Evolutionary conservation across 1,140 invertebrate genomes (phyloP), one percentile per base, ranked within the genome.

Genomic region (Dendroctonus ponderosae): DNA sequence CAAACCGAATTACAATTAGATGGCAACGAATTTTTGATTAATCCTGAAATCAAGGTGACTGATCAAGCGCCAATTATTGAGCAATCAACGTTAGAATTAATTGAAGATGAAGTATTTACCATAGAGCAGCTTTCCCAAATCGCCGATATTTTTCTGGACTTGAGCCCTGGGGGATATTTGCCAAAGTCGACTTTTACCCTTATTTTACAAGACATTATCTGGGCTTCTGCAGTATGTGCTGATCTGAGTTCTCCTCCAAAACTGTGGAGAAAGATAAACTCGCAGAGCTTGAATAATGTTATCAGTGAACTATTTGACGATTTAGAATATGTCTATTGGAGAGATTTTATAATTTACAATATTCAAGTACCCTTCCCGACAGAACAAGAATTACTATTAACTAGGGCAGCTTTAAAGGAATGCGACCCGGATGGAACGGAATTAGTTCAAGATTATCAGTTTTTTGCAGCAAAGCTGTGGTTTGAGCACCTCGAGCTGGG

Each of bases 331-430:
- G 63, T 87, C 8, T 81, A 86, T 73, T 87, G 85, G 86, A 82
- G 81, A 71, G 84, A 87, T 72, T 86, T 87, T 67, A 74, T 87
- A 9, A 77, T 87, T 62, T 84, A 82, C 70, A 83, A 81, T 71
- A 74, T 86, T 9, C 78, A 82, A 57, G 71, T 87, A 9, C 68
- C 74, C 15, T 82, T 79, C 70, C 85, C 85, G 7, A 80, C 71
- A 0, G 68, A 81, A 52, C 75, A 80, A 2, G 81, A 86, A 65
- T 71, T 87, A 37, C 67, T 87, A 15, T 62, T 77, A 26, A 42
- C 80, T 5, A 79, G 81, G 40, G 75, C 79, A 62, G 66, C 72
- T 2, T 84, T 85, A 53, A 72, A 77, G 14, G 76, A 76, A 12
- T 70, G 72, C 11, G 85, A 86, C 74, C 60, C 72, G 0, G 72